Evolutionary conservation across 2,888 invertebrate species (phyloP), one percentile per base, ranked within the genome.

Genomic region (Noctua pronuba): DNA sequence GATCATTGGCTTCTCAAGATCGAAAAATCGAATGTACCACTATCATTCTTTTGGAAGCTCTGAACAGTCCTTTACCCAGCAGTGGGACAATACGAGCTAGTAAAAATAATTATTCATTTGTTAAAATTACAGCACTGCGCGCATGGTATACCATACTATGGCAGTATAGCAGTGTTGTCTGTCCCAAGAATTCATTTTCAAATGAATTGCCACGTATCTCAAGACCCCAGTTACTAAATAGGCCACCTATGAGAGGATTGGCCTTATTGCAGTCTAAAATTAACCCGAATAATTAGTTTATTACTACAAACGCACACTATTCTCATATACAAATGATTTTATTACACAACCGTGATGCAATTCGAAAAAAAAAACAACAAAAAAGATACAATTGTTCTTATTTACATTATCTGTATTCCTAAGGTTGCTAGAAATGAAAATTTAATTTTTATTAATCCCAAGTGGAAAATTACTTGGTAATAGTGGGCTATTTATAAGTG

Each of bases 371-470:
- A 44, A 77, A 77, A 72, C 76, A 81, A 83, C 60, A 7, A 77
- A 78, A 75, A 65, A 41, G 49, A 69, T 79, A 84, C 77, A 85
- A 81, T 86, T 83, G 83, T 86, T 89, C 82, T 81, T 86, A 88
- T 86, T 77, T 88, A 87, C 85, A 84, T 80, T 75, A 70, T 80
- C 70, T 82, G 80, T 77, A 85, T 81, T 64, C 67, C 75, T 82
- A 86, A 64, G 68, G 77, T 80, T 78, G 81, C 87, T 84, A 88
- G 79, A 88, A 88, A 88, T 88, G 87, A 86, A 88, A 88, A 88
- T 85, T 83, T 76, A 86, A 84, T 78, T 75, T 75, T 49, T 70
- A 65, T 46, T 38, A n/a, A 55, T 69, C 1, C 31, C 64, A 60
- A 52, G 7, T 28, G 3, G 1, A 21, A 64, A n/a, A n/a, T 13